A percentile compares a stretch with the other conserved stretches of the same genome.
Evolutionary conservation across 2,797 vertebrate genomes (phyloP).

Genomic region (Crossoptilon crossoptilon): DNA sequence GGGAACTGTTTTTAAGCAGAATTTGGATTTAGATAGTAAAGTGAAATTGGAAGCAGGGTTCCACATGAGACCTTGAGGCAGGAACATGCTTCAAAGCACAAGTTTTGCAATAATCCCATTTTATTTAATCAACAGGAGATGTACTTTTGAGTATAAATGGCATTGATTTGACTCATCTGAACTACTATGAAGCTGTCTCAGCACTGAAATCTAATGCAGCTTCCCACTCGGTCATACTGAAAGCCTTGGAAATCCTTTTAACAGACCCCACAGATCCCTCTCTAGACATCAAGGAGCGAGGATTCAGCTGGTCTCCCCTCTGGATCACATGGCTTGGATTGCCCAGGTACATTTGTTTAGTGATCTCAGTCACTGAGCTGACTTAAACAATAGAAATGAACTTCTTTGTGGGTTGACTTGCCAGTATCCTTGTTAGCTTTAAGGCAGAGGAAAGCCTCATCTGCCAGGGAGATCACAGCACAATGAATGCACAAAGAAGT

Average conservation of each 20-base stretch:
- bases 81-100: neutral
- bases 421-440: neutral
- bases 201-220: constrained; percentile 91
- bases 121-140: constrained; percentile 82
- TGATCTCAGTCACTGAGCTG: neutral
- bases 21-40: neutral
- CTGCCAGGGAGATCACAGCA: neutral
- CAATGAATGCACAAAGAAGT: neutral
- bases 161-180: constrained; percentile 90
- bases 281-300: constrained; percentile 80
- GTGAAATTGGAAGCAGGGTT: neutral
- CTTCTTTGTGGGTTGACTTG: neutral
- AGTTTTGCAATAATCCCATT: neutral
- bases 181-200: constrained; percentile 90
- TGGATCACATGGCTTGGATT: constrained; percentile 93
- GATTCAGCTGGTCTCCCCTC: constrained; percentile 87
- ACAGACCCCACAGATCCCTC: constrained; percentile 77
- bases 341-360: constrained; percentile 81
- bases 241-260: constrained; percentile 86
- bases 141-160: constrained; percentile 92
- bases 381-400: neutral
- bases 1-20: neutral
- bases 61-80: neutral
- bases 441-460: neutral
- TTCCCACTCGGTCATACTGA: constrained; percentile 85